Conservation (phyloP, 2,113 vertebrate genomes). For the Hiodon alosoides region DNA sequence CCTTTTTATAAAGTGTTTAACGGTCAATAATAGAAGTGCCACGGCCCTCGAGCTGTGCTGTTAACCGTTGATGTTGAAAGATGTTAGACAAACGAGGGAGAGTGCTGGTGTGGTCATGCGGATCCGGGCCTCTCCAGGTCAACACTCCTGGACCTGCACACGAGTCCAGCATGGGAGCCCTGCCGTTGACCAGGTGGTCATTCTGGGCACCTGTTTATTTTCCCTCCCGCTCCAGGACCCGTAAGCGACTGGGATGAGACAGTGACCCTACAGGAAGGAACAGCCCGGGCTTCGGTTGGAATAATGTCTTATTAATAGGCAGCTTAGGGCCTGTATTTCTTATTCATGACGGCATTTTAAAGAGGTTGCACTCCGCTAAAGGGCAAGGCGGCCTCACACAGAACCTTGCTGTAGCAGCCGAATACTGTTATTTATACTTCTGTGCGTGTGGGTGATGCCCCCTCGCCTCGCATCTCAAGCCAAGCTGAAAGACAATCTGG, state of each 20-base stretch:
- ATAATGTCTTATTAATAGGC: conserved; percentile 29
- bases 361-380: conserved; percentile 21
- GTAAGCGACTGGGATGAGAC: not conserved
- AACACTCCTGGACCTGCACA: no score
- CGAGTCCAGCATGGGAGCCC: no score
- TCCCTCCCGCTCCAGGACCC: not conserved
- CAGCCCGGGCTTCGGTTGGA: not conserved
- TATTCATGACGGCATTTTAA: conserved; percentile 25
- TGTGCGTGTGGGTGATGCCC: conserved; percentile 20
- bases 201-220: not conserved
- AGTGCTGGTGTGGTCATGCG: no score
- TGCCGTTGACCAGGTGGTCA: not conserved
- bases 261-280: not conserved
- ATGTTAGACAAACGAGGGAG: no score
- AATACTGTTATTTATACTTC: conserved; percentile 19
- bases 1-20: no score
- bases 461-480: not conserved
- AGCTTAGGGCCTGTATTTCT: conserved; percentile 23
- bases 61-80: no score
- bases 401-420: conserved; percentile 15
- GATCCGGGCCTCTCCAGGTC: no score
- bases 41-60: no score
- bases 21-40: no score
- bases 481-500: conserved; percentile 11
- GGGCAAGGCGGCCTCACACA: conserved; percentile 2